Evolutionary conservation across 1,140 invertebrate species (phyloP), one percentile per base, ranked within the genome.

Genomic region (Archivesica marissinica): DNA sequence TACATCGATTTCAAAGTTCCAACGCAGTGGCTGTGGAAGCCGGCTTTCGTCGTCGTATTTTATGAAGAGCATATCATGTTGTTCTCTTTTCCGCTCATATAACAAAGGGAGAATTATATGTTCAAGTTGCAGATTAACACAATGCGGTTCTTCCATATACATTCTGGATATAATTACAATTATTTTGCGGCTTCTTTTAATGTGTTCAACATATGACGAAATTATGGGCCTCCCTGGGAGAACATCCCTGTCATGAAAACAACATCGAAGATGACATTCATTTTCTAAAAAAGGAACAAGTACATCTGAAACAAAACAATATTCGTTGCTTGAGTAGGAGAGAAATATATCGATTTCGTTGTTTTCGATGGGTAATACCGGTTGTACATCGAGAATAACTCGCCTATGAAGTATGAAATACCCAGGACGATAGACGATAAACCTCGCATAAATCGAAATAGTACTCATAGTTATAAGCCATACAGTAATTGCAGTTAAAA

Each of bases 91-190:
- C 15, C 35, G n/a, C 33, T 50, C 38, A 23, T 72, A 72, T 50
- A 72, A 41, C 39, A 44, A 20, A 25, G 66, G 66, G 2, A 72
- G 66, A 50, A 72, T 72, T 23, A 72, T 72, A 44, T 72, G 66
- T 72, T 72, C 66, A 7, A 72, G 25, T 23, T 72, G 66, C 47
- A 72, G n/a, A n/a, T 25, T 11, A 15, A 41, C 47, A 50, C 66
- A 72, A 30, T 30, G 6, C 7, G 66, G 9, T 7, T 72, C 66
- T 25, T 0, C 17, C n/a, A 72, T 50, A 30, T 72, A 72, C 11
- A 23, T 15, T n/a, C 35, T 3, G 6, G 66, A 72, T 30, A 72
- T 25, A 13, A 72, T 44, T 4, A 72, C 28, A 72, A 72, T 72
- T 2, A 72, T 23, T 44, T 50, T 41, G 28, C 44, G 66, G 33